A percentile compares a stretch with the other conserved stretches of the same genome.
Evolutionary conservation across 2,888 invertebrate genomes (phyloP).

Genomic region (Petrolisthes cinctipes): DNA sequence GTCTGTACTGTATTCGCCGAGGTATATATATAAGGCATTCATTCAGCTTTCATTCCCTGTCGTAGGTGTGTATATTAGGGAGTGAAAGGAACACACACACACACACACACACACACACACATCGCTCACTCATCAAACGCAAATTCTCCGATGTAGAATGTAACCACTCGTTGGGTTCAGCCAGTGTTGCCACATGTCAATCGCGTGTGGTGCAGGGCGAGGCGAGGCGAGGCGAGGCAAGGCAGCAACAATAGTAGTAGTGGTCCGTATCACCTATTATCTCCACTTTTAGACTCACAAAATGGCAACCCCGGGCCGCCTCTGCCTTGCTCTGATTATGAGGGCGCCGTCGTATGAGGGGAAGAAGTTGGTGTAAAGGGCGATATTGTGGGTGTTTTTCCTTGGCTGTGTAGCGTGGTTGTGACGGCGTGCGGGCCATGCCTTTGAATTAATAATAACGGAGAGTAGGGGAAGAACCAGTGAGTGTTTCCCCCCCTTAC

Average conservation of each 20-base stretch:
- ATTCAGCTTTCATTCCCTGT: too few relatives aligned
- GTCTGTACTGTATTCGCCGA: background rate
- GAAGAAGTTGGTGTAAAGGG: background rate
- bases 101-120: background rate
- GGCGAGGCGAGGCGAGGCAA: background rate
- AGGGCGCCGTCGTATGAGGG: background rate
- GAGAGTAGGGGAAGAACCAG: constrained; percentile 4
- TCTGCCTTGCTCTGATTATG: constrained; percentile 12
- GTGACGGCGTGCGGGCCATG: background rate
- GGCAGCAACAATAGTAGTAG: background rate
- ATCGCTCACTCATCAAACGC: background rate
- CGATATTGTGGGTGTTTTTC: background rate
- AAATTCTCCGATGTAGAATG: background rate
- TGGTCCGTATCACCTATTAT: constrained; percentile 3
- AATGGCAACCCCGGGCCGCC: constrained; percentile 17
- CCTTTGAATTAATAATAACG: background rate
- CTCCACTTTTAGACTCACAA: constrained; percentile 14
- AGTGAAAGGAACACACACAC: too few relatives aligned
- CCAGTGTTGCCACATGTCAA: background rate
- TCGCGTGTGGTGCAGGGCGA: background rate
- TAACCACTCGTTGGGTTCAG: background rate
- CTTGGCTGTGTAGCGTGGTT: background rate
- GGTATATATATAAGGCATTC: too few relatives aligned
- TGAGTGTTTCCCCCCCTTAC: background rate
- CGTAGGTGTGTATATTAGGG: too few relatives aligned